phyloP scores from a whole-genome alignment of 1,140 invertebrate species.

The Caligus rogercresseyi region DNA sequence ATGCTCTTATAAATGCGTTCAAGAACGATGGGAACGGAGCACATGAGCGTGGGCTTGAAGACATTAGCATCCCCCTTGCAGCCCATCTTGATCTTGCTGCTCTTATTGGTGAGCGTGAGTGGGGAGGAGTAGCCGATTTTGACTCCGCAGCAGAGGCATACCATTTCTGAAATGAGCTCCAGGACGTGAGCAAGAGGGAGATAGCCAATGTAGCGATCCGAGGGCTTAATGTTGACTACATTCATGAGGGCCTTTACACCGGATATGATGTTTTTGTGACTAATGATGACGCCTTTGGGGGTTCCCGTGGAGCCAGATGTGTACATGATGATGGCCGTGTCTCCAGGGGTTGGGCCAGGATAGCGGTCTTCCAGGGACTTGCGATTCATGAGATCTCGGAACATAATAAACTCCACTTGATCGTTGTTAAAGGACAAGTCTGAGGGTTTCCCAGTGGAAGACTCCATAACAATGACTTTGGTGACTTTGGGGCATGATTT shows the following conservation, averaged over 20 bases:
- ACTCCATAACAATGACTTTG: conserved; percentile 21
- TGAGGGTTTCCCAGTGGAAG: background rate
- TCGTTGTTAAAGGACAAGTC: background rate
- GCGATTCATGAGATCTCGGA: background rate
- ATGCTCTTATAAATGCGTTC: conserved; percentile 91
- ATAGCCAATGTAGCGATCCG: conserved; percentile 82
- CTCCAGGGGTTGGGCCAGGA: conserved; percentile 41
- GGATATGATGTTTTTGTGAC: conserved; percentile 52
- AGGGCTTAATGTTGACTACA: conserved; percentile 41
- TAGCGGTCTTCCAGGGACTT: background rate
- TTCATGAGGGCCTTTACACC: conserved; percentile 72
- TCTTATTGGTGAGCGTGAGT: conserved; percentile 26
- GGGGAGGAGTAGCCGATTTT: conserved; percentile 26
- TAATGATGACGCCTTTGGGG: conserved; percentile 25
- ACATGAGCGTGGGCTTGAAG: conserved; percentile 26
- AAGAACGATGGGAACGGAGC: conserved; percentile 48
- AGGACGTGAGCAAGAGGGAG: conserved; percentile 93
- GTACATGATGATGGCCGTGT: conserved; percentile 36
- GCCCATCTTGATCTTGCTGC: conserved; percentile 26
- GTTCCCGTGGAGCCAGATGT: conserved; percentile 26
- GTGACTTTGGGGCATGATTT: conserved; percentile 21
- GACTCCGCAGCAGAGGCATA: conserved; percentile 25
- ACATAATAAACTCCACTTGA: background rate
- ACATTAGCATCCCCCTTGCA: conserved; percentile 26
- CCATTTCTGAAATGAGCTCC: conserved; percentile 42